Percentiles rank a stretch among this genome's conserved stretches.
Evolutionary conservation across 2,888 invertebrate species (phyloP).

Genomic region (Ennomos fuscantarius): DNA sequence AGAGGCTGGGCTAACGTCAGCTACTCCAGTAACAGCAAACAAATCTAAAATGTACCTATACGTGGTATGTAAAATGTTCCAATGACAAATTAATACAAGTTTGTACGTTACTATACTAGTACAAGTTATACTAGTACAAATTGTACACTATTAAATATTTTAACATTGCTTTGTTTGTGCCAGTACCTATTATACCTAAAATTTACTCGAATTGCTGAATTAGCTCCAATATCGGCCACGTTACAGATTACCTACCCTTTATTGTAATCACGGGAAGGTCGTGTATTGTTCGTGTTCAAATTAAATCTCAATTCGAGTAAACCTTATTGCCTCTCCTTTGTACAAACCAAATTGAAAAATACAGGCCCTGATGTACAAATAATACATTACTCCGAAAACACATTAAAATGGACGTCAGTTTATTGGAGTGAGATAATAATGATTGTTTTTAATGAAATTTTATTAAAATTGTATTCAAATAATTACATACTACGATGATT

Average conservation of each 20-base stretch:
- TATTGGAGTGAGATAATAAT: too few relatives aligned
- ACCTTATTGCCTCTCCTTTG: slow-evolving; percentile 34
- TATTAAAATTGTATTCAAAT: too few relatives aligned
- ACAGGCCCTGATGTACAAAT: slow-evolving; percentile 25
- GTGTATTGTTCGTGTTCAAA: slow-evolving; percentile 52
- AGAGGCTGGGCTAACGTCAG: too few relatives aligned
- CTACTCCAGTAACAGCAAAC: too few relatives aligned
- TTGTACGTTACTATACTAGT: too few relatives aligned
- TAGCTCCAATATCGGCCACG: slow-evolving; percentile 41
- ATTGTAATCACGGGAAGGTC: slow-evolving; percentile 47
- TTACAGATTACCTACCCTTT: slow-evolving; percentile 45
- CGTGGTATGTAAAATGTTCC: too few relatives aligned
- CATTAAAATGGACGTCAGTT: background rate
- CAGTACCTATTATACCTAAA: background rate
- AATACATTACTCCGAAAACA: slow-evolving; percentile 7
- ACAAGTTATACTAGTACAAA: too few relatives aligned
- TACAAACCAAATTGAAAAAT: slow-evolving; percentile 48
- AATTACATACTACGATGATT: too few relatives aligned
- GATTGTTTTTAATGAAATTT: too few relatives aligned
- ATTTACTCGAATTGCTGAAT: slow-evolving; percentile 46
- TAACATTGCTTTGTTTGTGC: slow-evolving; percentile 19
- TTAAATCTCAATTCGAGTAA: slow-evolving; percentile 43
- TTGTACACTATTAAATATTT: background rate
- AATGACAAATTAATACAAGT: too few relatives aligned
- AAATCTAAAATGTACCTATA: too few relatives aligned